These are phyloP conservation scores for Aphidius gifuensis DNA, from an alignment of 1,140 invertebrate species.

Conservation along the genomic window DNA sequence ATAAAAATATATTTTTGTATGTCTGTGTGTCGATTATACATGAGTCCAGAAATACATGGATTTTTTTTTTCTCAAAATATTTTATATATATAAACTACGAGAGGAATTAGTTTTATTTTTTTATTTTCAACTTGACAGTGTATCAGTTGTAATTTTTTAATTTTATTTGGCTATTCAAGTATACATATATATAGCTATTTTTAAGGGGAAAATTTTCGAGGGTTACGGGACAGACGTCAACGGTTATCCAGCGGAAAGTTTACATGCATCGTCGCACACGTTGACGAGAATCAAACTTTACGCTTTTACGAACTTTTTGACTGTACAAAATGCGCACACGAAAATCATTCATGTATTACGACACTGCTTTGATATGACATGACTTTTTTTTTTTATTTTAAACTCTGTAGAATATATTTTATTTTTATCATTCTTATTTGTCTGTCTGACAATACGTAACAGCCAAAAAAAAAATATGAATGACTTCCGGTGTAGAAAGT, in stretches of 20 bases:
- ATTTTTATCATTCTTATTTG: constrained; percentile 8
- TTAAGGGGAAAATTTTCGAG: no score
- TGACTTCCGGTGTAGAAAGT: not conserved
- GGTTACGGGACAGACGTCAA: constrained; percentile 9
- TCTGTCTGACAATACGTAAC: not conserved
- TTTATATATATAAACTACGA: no score
- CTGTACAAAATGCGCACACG: not conserved
- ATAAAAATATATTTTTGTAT: no score
- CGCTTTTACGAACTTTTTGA: constrained; percentile 22
- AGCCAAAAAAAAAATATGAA: no score
- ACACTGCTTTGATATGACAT: constrained; percentile 15
- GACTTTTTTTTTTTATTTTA: constrained; percentile 15
- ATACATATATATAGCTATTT: no score
- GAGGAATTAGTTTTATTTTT: no score
- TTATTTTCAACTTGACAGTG: no score
- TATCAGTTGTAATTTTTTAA: no score
- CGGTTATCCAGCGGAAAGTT: constrained; percentile 24
- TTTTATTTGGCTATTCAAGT: no score
- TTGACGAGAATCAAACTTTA: constrained; percentile 25
- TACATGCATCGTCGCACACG: constrained; percentile 20
- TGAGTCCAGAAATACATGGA: no score
- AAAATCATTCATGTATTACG: constrained; percentile 15
- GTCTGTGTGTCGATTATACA: no score
- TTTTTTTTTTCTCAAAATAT: no score
- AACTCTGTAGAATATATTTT: not conserved